Conservation (phyloP, 2,888 invertebrate genomes). For the Heliconius sara region DNA sequence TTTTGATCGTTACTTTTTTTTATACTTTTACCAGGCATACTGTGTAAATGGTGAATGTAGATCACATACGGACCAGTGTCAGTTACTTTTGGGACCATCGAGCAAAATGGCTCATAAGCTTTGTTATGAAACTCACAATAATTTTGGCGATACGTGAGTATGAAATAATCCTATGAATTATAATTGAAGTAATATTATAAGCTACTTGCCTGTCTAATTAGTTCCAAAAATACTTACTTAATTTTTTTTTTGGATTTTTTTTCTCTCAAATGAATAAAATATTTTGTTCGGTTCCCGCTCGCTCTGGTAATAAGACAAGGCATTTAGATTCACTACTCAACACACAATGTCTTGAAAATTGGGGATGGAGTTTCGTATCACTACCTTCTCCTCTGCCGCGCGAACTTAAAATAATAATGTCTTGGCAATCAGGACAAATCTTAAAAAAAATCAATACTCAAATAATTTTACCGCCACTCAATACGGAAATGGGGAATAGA, state of each 20-base stretch:
- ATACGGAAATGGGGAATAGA: no score
- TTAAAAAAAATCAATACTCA: not conserved
- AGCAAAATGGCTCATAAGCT: not conserved
- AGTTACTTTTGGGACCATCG: conserved; percentile 1
- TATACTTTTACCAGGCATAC: conserved; percentile 5
- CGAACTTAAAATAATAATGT: not conserved
- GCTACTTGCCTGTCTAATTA: no score
- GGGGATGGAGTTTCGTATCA: not conserved
- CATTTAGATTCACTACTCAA: not conserved
- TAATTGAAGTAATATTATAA: no score
- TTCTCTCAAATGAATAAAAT: no score
- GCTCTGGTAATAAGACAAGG: no score
- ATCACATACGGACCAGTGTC: not conserved
- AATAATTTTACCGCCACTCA: not conserved
- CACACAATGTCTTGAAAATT: not conserved
- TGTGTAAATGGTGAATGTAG: conserved; percentile 18
- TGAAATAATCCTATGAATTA: no score
- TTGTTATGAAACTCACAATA: not conserved
- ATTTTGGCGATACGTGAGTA: conserved; percentile 1
- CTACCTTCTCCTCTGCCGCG: no score
- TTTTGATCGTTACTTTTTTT: not conserved
- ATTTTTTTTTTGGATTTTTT: no score
- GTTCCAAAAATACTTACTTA: no score
- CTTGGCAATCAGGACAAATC: not conserved
- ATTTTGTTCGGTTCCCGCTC: not conserved